A percentile compares a stretch with the other conserved stretches of the same genome.
Conservation (phyloP, 2,888 invertebrate species). For the Opisthograptis luteolata region DNA sequence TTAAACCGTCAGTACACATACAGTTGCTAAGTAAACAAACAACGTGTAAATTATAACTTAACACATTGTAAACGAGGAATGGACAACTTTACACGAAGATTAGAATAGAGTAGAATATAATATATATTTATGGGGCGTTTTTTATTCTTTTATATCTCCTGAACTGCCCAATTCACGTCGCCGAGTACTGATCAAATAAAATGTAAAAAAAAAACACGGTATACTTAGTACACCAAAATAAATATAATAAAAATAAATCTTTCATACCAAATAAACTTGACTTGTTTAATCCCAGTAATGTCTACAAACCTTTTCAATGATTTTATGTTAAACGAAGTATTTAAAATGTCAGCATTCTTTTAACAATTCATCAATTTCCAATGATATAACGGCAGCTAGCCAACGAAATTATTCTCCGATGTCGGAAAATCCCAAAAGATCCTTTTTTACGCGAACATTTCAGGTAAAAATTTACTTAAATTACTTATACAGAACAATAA, state of each 20-base stretch:
- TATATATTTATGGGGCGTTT: too few relatives aligned
- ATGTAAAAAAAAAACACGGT: too few relatives aligned
- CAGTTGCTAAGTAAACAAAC: not conserved
- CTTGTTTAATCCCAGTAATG: too few relatives aligned
- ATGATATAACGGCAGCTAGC: constrained; percentile 13
- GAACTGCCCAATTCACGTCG: too few relatives aligned
- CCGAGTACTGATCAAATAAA: too few relatives aligned
- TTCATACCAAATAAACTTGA: too few relatives aligned
- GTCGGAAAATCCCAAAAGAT: constrained; percentile 11
- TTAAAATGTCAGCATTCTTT: not conserved
- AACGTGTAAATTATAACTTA: not conserved
- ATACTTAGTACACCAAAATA: too few relatives aligned
- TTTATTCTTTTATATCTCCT: too few relatives aligned
- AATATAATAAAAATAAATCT: too few relatives aligned
- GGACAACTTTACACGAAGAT: not conserved
- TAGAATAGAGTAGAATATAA: too few relatives aligned
- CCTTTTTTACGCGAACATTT: constrained; percentile 8
- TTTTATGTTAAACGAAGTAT: not conserved
- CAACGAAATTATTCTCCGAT: constrained; percentile 15
- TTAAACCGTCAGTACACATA: not conserved
- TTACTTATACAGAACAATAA: constrained; percentile 19
- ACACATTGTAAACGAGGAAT: not conserved
- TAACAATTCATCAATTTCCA: constrained; percentile 21
- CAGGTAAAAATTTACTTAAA: constrained; percentile 14
- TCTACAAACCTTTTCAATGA: too few relatives aligned